phyloP scores from a whole-genome alignment of 2,113 vertebrate species.

The Oenanthe melanoleuca region DNA sequence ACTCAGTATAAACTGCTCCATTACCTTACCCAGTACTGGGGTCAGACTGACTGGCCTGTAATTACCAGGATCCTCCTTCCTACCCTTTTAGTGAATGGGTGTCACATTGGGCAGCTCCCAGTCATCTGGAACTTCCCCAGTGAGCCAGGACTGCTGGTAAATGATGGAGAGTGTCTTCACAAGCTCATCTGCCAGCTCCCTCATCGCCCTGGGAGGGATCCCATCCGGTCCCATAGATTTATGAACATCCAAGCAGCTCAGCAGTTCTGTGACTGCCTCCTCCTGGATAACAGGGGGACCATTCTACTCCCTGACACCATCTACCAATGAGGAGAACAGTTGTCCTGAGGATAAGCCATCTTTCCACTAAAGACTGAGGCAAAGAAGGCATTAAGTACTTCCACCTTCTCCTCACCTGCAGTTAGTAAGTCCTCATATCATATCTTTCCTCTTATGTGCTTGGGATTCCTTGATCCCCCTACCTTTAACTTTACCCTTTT shows the following conservation, averaged over 20 bases:
- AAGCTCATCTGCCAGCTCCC: background rate
- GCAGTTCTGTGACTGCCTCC: too few relatives aligned
- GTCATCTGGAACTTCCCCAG: too few relatives aligned
- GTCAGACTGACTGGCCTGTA: too few relatives aligned
- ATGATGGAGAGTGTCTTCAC: accelerated
- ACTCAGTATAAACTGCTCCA: too few relatives aligned
- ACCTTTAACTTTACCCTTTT: background rate
- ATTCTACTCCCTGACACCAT: too few relatives aligned
- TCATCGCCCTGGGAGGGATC: background rate
- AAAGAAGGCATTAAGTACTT: background rate
- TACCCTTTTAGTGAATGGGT: background rate
- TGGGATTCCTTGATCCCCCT: background rate
- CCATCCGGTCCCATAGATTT: too few relatives aligned
- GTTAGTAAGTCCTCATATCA: background rate
- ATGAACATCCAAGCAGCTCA: too few relatives aligned
- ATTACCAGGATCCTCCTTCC: background rate
- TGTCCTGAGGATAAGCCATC: too few relatives aligned
- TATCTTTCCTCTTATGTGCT: background rate
- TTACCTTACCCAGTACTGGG: accelerated
- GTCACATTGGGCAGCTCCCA: background rate
- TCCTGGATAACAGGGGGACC: too few relatives aligned
- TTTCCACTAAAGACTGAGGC: background rate
- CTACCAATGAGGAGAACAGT: too few relatives aligned
- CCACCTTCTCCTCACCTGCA: background rate
- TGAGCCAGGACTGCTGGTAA: background rate